These are phyloP conservation scores for Aulostomus chinensis DNA, from an alignment of 2,797 vertebrate species.

Conservation along the genomic window DNA sequence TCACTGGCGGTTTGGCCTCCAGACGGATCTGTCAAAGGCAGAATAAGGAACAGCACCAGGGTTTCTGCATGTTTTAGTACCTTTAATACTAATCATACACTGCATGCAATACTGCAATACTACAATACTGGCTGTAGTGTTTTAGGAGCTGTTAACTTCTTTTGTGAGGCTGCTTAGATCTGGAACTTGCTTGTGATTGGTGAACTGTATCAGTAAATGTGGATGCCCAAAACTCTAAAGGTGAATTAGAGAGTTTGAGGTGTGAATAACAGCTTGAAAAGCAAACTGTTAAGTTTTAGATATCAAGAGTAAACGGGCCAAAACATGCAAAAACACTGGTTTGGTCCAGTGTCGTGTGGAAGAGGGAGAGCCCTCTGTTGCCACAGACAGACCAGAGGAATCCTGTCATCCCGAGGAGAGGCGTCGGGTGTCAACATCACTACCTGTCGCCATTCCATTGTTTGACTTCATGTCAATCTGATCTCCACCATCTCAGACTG, in stretches of 20 bases:
- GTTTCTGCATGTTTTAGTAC: conserved; percentile 27
- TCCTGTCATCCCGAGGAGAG: not conserved
- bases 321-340: conserved; percentile 27
- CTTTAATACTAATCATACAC: not conserved
- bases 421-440: not conserved
- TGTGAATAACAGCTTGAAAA: too few relatives aligned
- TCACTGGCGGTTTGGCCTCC: not conserved
- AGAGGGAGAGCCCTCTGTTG: not conserved
- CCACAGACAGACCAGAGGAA: too few relatives aligned
- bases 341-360: conserved; percentile 6
- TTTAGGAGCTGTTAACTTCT: not conserved
- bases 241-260: too few relatives aligned
- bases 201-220: too few relatives aligned
- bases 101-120: not conserved
- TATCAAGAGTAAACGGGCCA: not conserved
- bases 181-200: too few relatives aligned
- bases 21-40: not conserved
- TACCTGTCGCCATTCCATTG: not conserved
- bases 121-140: not conserved
- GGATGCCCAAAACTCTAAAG: too few relatives aligned
- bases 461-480: too few relatives aligned
- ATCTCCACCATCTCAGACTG: not conserved
- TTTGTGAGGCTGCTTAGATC: not conserved
- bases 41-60: not conserved
- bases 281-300: not conserved